Base-by-base conservation (phyloP, 2,113 vertebrate genomes). In the Ciconia stormi region DNA sequence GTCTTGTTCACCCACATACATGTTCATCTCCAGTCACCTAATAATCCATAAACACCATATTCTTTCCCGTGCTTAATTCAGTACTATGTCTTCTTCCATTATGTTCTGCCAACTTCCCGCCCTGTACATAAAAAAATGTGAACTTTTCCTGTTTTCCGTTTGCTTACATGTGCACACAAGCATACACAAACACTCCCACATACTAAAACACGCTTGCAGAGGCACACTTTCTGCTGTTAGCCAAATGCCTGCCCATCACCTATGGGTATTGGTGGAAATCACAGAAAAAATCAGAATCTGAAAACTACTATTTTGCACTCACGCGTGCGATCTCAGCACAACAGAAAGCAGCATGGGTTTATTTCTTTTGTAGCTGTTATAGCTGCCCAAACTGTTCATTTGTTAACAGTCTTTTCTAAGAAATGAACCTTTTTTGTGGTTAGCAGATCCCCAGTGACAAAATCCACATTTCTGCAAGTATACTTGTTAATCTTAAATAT, bases 401-500 rank as follows among this genome's bases (percentile, higher is more conserved):
- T 76, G 66, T 78, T 77, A 70, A 58, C 26, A 52, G 53, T 8
- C 40, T 52, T 71, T 90, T 87, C 53, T 29, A 82, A 93, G 92
- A 82, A 50, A 11, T 44, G 40, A 80, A 84, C 36, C 6, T 81
- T 66, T 88, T 80, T 93, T 91, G 89, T 95, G 89, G 81, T 95
- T 95, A 73, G 66, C 73, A 88, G 78, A 78, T 85, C 87, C 76
- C 84, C 32, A 62, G 94, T 50, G 94, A 82, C 59, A 91, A 65
- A 91, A 82, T 94, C 78, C 69, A 50, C 83, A 93, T 93, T 96
- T 93, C 85, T 94, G 29, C 93, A 93, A 90, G 56, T 62, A 47
- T 58, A 34, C 44, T 90, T 59, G 66, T 81, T 95, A 77, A 90
- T 89, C 82, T 61, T 88, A 93, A 93, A 90, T 89, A 81, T 93